A percentile compares a stretch with the other conserved stretches of the same genome.
Conservation (phyloP, 2,888 invertebrate genomes). For the Lapara coniferarum region DNA sequence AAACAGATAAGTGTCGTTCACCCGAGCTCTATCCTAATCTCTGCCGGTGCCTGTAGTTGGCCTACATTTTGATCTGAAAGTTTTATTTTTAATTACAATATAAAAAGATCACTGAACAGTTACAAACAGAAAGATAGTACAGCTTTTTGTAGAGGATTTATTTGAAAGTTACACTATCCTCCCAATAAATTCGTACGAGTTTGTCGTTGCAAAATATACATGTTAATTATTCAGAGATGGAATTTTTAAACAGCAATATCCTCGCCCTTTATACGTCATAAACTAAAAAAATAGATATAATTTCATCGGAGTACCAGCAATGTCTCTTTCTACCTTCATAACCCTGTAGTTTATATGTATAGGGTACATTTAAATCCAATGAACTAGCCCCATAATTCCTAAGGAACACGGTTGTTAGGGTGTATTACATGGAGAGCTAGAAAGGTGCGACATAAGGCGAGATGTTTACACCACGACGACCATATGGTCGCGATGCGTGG, state of each 20-base stretch:
- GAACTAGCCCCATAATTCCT: not conserved
- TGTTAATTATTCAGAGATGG: too few relatives aligned
- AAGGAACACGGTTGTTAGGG: not conserved
- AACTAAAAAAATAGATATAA: too few relatives aligned
- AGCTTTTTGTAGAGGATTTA: too few relatives aligned
- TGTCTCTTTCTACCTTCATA: not conserved
- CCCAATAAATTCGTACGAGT: too few relatives aligned
- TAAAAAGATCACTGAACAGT: too few relatives aligned
- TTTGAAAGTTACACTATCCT: too few relatives aligned
- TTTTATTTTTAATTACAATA: not conserved
- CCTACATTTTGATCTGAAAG: not conserved
- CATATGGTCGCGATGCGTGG: constrained; percentile 58
- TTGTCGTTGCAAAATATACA: too few relatives aligned
- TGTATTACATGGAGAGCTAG: not conserved
- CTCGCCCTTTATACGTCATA: too few relatives aligned
- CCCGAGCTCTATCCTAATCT: constrained; percentile 23
- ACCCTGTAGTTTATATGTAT: not conserved
- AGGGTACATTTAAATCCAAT: not conserved
- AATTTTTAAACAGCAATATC: too few relatives aligned
- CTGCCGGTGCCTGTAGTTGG: constrained; percentile 6
- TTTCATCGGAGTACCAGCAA: too few relatives aligned
- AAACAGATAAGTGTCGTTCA: constrained; percentile 28
- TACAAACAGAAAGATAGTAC: too few relatives aligned
- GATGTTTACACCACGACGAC: constrained; percentile 37
- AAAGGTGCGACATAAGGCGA: constrained; percentile 10